Base-by-base conservation (phyloP, 1,140 invertebrate species). In the Archivesica marissinica region DNA sequence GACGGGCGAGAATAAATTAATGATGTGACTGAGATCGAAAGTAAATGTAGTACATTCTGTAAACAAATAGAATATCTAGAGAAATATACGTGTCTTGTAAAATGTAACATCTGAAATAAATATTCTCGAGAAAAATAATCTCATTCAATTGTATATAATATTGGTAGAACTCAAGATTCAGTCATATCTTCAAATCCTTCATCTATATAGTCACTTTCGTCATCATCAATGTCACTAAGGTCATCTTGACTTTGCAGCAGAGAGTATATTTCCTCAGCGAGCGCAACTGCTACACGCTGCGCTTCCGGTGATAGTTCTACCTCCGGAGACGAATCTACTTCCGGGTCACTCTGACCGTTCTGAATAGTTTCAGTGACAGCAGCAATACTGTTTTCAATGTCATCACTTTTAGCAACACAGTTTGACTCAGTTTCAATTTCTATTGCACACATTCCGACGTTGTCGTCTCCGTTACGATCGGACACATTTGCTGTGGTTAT, bases 121-220 rank as follows among this genome's bases (percentile, higher is more conserved):
- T 64, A 64, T 6, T 64, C 38, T 64, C 38, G 59, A 17, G 3
- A 59, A 59, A 59, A 59, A 28, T 17, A 28, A 59, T 17, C 4
- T 3, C 7, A 59, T 47, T 17, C 41, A 47, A 17, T 47, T 7
- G 17, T 47, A 9, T 9, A 47, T 47, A 9, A 17, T 47, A 17
- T n/a, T n/a, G n/a, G 23, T 4, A 11, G 4, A 52, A 7, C 23
- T 44, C 3, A 77, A 35, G 41, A 2, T 68, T 75, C 56, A 13
- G 17, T 38, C 41, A 61, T 74, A 20, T 84, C 81, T 35, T 84
- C 81, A 52, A 75, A 74, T 0, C 72, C 81, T 66, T 84, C 79
- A 25, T 82, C 79, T 61, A 35, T 41, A 50, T 50, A 68, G 30
- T 80, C 79, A n/a, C 39, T 44, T 13, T 72, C 68, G 30, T 61